Conservation (phyloP, 37 sponge, comb jelly and placozoan genomes). For the Axinella damicornis region DNA sequence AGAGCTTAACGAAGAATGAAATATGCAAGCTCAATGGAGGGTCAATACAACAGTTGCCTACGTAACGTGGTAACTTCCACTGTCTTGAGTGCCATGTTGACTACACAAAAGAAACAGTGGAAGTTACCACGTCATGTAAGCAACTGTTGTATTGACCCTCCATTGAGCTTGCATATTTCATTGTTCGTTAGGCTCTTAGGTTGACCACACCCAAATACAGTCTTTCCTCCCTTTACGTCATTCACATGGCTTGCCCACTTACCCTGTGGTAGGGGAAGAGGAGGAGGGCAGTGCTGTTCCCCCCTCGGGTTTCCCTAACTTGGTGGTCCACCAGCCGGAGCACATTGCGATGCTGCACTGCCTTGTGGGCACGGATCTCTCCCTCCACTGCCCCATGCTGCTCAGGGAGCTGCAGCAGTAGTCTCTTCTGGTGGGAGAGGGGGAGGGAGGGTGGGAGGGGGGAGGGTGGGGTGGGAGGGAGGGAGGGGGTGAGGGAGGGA, state of each 20-base stretch:
- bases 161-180: too few species aligned
- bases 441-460: neutral
- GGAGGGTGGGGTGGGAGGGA: too few species aligned
- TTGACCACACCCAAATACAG: too few species aligned
- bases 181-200: too few species aligned
- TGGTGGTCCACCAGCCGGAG: constrained; percentile 67
- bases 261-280: constrained; percentile 86
- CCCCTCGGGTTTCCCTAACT: constrained; percentile 6
- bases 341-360: constrained; percentile 64
- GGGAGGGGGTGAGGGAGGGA: neutral
- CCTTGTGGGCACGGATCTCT: constrained; percentile 66
- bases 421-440: constrained; percentile 61
- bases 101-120: too few species aligned
- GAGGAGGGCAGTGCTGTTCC: constrained; percentile 50
- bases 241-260: neutral
- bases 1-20: neutral
- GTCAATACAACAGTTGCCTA: too few species aligned
- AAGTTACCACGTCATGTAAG: too few species aligned
- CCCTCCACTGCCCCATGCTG: constrained; percentile 71
- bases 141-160: too few species aligned
- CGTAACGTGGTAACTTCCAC: too few species aligned
- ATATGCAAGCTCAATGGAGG: too few species aligned
- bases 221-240: neutral
- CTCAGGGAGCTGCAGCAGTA: constrained; percentile 80
- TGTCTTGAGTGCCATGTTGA: too few species aligned